Base-by-base conservation (phyloP, 2,888 invertebrate genomes). In the Teleogryllus oceanicus region DNA sequence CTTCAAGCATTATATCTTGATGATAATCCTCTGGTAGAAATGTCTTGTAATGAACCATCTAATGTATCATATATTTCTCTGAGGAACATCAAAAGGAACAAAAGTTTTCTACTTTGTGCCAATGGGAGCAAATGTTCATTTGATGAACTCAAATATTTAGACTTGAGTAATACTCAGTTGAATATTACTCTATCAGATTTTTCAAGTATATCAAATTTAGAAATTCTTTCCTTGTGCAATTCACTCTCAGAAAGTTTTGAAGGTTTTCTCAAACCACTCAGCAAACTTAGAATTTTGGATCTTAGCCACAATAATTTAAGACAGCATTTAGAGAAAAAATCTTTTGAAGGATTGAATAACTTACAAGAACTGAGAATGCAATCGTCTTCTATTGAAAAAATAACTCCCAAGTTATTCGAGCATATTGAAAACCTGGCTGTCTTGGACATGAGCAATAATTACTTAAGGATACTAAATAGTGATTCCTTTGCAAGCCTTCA, bases 1-100 rank as follows among this genome's bases (percentile, higher is more conserved):
- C 86, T 92, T 0, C 84, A 85, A 76, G 90, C 91, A 81, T 84
- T 92, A n/a, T 91, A 92, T 82, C 85, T 92, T 0, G 87, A 91
- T 80, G 85, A 88, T 20, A 49, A 20, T 16, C 50, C 24, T 24
- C 62, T 81, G 50, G 18, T 20, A 11, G 62, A 80, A 49, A 20
- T 80, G 49, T 24, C 24, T 18, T 80, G 62, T n/a, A 18, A 13
- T 62, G 62, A 62, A 12, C 16, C 16, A 18, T 13, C n/a, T 62
- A 62, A 62, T n/a, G 8, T 62, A 13, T 12, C 62, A 5, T 62
- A 18, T n/a, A 18, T 62, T 13, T 62, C 62, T 1, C n/a, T 62
- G 62, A 62, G 62, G 37, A 37, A 37, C 37, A 37, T 37, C 8
- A 37, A 8, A 8, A 37, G 37, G 0, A 37, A 37, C 37, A 37